Conservation (phyloP, 2,797 vertebrate species). For the Girardinus metallicus region DNA sequence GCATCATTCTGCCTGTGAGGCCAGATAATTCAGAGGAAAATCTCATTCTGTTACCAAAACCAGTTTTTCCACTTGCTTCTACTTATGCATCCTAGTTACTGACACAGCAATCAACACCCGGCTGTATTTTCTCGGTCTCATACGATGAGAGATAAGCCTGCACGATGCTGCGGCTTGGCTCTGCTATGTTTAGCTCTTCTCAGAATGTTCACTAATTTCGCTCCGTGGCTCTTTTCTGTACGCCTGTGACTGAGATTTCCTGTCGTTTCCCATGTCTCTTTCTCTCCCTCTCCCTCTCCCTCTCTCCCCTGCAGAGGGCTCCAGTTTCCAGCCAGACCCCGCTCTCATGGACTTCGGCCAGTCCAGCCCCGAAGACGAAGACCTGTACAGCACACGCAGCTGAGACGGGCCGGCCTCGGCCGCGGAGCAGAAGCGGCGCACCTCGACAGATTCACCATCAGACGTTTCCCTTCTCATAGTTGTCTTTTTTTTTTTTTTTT, state of each 20-base stretch:
- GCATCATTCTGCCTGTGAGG: too few species aligned
- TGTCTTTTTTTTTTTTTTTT: not conserved
- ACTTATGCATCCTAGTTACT: not conserved
- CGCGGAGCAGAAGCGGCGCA: not conserved
- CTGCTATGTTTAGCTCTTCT: conserved; percentile 5
- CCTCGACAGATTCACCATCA: conserved; percentile 35
- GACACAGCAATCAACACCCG: not conserved
- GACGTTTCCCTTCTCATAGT: conserved; percentile 44
- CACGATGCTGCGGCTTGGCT: not conserved
- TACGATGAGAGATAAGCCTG: not conserved
- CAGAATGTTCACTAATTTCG: not conserved
- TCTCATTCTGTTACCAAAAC: not conserved
- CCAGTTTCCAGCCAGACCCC: conserved; percentile 58
- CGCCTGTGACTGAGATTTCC: conserved; percentile 1
- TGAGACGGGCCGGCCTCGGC: conserved; percentile 63
- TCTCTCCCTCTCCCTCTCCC: conserved; percentile 2
- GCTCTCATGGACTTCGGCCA: conserved; percentile 81
- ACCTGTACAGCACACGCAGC: conserved; percentile 92
- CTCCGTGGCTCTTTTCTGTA: not conserved
- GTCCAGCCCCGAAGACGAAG: conserved; percentile 88
- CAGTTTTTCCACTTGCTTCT: not conserved
- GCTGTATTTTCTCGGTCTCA: not conserved
- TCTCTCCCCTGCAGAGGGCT: conserved; percentile 48
- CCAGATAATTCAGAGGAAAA: not conserved
- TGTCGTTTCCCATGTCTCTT: conserved; percentile 43